Evolutionary conservation across 2,797 vertebrate genomes (phyloP), one percentile per base, ranked within the genome.

Genomic region (Onychomys torridus): DNA sequence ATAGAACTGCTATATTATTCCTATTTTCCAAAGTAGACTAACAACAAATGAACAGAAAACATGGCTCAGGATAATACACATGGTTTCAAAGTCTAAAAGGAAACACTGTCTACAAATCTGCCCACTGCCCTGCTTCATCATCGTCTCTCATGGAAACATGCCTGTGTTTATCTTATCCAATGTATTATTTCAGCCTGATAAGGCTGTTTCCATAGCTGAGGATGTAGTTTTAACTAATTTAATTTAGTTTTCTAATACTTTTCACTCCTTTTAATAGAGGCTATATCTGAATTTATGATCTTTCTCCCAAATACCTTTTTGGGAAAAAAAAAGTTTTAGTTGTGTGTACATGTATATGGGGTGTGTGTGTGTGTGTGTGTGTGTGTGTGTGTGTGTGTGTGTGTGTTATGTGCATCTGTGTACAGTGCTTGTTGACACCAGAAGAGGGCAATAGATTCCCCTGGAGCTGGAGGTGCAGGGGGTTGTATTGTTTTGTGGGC

Each of bases 211-310:
- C 2, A 59, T 83, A 40, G 13, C 3, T 2, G 5, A 52, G 65
- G 29, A 76, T 81, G 40, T 94, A 37, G 55, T 79, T 89, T 61
- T 61, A 40, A 27, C 12, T 32, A 19, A 27, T 17, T 5, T 65
- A 16, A 78, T 9, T 93, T 90, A 32, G 65, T 96, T 97, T 94
- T 91, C 69, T 87, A 61, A 83, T 5, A 52, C 7, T 43, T 55
- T 71, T 43, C 69, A 67, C 34, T 89, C 11, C 27, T 86, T 82
- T 90, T 63, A 69, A 87, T 78, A 27, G 16, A 43, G 61, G 37
- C 8, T 75, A 57, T 32, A 27, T 23, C 57, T 90, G 12, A 87
- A 52, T 84, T 84, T 81, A 90, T 59, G 6, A 25, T 13, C 23
- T 0, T 85, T 25, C 55, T 46, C 19, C 12, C 21, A 55, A 87